phyloP scores from a whole-genome alignment of 2,888 invertebrate species.

The Germaria angustata region DNA sequence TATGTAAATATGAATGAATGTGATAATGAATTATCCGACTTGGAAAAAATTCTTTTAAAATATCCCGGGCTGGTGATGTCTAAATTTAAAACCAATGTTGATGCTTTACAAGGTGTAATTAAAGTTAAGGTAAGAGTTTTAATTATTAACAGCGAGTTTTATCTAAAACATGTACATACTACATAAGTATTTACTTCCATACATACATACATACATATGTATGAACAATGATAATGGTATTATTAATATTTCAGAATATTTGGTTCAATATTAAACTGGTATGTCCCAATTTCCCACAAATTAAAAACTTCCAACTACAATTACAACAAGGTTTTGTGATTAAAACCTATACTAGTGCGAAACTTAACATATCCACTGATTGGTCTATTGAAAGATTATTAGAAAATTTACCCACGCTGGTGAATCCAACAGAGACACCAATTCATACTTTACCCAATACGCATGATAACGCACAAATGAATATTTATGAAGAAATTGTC shows the following conservation, averaged over 20 bases:
- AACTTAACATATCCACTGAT: slow-evolving; percentile 61
- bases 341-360: slow-evolving; percentile 53
- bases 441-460: neutral
- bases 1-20: neutral
- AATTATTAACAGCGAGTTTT: too few species aligned
- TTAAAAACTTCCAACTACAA: slow-evolving; percentile 68
- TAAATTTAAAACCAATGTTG: neutral
- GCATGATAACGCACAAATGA: slow-evolving; percentile 18
- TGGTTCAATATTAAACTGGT: slow-evolving; percentile 70
- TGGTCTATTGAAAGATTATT: slow-evolving; percentile 72
- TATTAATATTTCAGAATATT: slow-evolving; percentile 51
- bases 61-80: slow-evolving; percentile 43
- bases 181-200: neutral
- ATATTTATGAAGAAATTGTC: slow-evolving; percentile 73
- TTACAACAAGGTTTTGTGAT: slow-evolving; percentile 68
- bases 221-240: too few species aligned
- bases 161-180: neutral
- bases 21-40: neutral
- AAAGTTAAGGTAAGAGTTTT: slow-evolving; percentile 53
- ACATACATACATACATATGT: too few species aligned
- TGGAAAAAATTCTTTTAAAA: slow-evolving; percentile 52
- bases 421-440: neutral
- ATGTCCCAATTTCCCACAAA: slow-evolving; percentile 72
- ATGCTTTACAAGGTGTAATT: slow-evolving; percentile 39
- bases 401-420: slow-evolving; percentile 64